Base-by-base conservation (phyloP, 2,888 invertebrate genomes). In the Zootermopsis nevadensis region DNA sequence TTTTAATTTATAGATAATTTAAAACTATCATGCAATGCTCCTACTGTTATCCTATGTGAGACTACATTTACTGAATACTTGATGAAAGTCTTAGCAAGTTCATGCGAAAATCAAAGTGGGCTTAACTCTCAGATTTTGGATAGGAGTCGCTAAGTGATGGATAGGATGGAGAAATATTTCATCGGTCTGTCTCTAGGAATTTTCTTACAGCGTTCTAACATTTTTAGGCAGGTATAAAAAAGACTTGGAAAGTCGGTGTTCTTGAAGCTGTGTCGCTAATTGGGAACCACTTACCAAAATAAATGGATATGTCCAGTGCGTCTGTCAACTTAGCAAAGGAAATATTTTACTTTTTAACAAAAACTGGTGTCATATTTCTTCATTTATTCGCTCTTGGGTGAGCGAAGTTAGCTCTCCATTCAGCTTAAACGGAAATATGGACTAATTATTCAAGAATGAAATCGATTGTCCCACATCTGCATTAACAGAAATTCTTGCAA, bases 241-340 rank as follows among this genome's bases (percentile, higher is more conserved):
- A 35, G 33, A 3, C 3, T 33, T 1, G 74, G 38, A 22, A 3
- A 31, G 74, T 19, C 74, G 74, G 74, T 42, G 7, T 74, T 74
- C 74, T 74, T 74, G 24, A 35, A 74, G 38, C 10, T 33, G 8
- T 35, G 24, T n/a, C 22, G 60, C 35, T 35, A 79, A 35, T 79
- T 60, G 31, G 79, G n/a, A 22, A 38, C 79, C 27, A 79, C 79
- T 79, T 79, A 66, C 38, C 27, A 38, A 69, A 33, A 74, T 33
- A 79, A 38, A 38, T 60, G 79, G 79, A 66, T 66, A 79, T 66
- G 53, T 66, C 79, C 66, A 79, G 79, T 38, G 35, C 35, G n/a
- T 79, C 66, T 33, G 35, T 35, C 76, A 60, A 74, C n/a, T 7
- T 8, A 33, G 2, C 8, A 33, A 72, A n/a, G 35, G 19, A 30